Conservation (phyloP, 2,113 vertebrate species). For the Syngnathus floridae region DNA sequence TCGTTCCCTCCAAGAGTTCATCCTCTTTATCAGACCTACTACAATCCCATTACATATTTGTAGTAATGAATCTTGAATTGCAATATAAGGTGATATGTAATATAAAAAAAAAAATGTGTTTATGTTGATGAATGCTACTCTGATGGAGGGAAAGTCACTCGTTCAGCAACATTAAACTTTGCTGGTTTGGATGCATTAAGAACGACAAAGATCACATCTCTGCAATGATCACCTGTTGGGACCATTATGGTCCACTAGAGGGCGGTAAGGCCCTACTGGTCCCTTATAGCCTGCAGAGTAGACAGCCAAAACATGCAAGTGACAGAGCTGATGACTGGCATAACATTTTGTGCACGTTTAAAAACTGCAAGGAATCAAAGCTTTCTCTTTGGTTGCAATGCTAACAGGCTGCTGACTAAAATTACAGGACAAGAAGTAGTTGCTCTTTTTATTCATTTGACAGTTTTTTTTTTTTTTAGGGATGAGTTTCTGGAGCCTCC, state of each 20-base stretch:
- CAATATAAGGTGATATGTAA: not conserved
- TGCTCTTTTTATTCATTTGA: too few relatives aligned
- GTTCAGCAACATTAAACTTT: not conserved
- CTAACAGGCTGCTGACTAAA: not conserved
- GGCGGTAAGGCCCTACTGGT: constrained; percentile 55
- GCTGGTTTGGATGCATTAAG: constrained; percentile 39
- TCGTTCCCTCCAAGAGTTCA: constrained; percentile 23
- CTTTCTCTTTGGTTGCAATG: not conserved
- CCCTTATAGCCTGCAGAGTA: constrained; percentile 62
- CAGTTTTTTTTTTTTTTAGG: too few relatives aligned
- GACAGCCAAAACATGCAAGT: constrained; percentile 42
- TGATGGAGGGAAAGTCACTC: constrained; percentile 21
- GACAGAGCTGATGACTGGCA: constrained; percentile 32
- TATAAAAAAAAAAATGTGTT: not conserved
- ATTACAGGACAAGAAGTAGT: not conserved
- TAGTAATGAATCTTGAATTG: not conserved
- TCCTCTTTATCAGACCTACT: not conserved
- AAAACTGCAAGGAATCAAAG: not conserved
- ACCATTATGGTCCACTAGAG: constrained; percentile 63
- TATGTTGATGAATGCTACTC: not conserved
- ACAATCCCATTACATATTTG: not conserved
- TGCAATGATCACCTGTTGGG: constrained; percentile 68
- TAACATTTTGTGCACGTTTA: not conserved
- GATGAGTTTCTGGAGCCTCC: too few relatives aligned
- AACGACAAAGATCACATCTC: constrained; percentile 15